phyloP scores from a whole-genome alignment of 2,113 vertebrate species.

The Myotis davidii region DNA sequence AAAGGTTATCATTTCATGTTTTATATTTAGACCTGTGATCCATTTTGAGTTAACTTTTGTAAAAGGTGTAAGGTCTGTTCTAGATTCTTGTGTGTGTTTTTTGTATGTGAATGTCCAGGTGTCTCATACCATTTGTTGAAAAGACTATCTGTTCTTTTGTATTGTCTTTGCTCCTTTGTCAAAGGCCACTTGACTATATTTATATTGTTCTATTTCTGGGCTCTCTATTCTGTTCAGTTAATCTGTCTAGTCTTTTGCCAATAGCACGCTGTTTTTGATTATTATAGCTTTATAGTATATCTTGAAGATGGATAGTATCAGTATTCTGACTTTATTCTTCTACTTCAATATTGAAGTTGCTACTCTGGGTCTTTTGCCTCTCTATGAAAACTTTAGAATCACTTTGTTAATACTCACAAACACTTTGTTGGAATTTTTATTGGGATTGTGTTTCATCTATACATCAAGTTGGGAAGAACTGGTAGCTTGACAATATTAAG shows the following conservation, averaged over 20 bases:
- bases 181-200: background rate
- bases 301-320: background rate
- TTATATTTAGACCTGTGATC: background rate
- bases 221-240: background rate
- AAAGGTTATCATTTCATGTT: background rate
- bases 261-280: background rate
- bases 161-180: background rate
- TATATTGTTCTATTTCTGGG: background rate
- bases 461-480: background rate
- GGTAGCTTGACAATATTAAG: background rate
- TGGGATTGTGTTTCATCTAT: background rate
- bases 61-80: background rate
- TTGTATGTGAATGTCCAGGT: background rate
- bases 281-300: background rate
- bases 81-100: background rate
- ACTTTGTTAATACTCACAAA: background rate
- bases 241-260: background rate
- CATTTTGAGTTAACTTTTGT: background rate
- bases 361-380: background rate
- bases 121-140: background rate
- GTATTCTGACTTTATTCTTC: background rate
- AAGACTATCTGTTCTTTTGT: background rate
- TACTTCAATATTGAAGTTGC: background rate
- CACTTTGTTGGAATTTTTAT: background rate
- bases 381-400: background rate